A percentile compares a stretch with the other conserved stretches of the same genome.
These are phyloP conservation scores for Erpornis zantholeuca DNA, from an alignment of 2,113 vertebrate genomes.

Conservation along the genomic window DNA sequence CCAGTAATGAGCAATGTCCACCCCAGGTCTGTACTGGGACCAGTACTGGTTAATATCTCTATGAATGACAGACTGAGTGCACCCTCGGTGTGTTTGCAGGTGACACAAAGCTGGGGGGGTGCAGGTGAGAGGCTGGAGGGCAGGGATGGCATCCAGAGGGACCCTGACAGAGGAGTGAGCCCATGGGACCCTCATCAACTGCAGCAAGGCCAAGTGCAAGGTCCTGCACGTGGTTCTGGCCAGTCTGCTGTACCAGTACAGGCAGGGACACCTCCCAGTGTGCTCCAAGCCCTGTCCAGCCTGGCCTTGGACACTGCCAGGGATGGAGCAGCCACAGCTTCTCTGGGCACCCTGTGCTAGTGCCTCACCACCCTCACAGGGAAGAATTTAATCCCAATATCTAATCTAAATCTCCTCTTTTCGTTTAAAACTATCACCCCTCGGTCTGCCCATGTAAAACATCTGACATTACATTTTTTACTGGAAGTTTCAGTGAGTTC, in stretches of 20 bases:
- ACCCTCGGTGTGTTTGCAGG: background rate
- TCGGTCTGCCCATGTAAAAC: background rate
- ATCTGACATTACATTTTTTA: background rate
- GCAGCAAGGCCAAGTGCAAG: background rate
- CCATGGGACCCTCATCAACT: background rate
- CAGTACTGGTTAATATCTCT: background rate
- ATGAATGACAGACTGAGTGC: background rate
- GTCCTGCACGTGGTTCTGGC: background rate
- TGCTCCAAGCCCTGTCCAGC: background rate
- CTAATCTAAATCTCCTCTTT: background rate
- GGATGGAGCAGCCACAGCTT: background rate
- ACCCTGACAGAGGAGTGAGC: background rate
- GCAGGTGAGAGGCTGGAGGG: background rate
- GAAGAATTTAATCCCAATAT: too few species aligned
- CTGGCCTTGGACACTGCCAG: background rate
- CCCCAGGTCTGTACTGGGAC: rapidly evolving
- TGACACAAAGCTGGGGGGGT: background rate
- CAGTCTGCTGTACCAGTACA: background rate
- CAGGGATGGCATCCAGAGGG: background rate
- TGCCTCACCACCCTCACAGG: background rate
- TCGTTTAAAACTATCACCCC: background rate
- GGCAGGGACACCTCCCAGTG: background rate
- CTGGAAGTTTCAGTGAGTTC: background rate
- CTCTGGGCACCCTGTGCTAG: background rate
- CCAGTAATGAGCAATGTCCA: background rate